Evolutionary conservation across 2,113 vertebrate species (phyloP), one percentile per base, ranked within the genome.

Genomic region (Dendrocopos noguchii): DNA sequence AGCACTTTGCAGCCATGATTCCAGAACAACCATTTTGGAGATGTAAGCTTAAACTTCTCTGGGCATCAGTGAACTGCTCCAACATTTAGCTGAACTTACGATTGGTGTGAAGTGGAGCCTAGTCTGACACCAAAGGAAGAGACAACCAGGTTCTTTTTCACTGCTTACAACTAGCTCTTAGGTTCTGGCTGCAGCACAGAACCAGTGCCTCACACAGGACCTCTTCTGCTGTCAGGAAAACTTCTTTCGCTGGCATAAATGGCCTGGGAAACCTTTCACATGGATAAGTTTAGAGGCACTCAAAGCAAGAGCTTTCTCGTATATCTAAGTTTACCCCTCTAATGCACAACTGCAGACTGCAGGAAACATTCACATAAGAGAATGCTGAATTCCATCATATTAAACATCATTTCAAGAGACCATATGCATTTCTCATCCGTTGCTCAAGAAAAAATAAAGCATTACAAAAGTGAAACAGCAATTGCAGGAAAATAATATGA

Each of bases 211-310:
- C 55, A 17, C 17, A 34, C 12, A 68, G 27, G 76, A 36, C 13
- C 8, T n/a, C 16, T 31, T 64, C 10, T 73, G 18, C 71, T 39
- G 44, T 31, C 70, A 72, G 21, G 8, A 64, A 16, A 67, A 6
- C 36, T 61, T 39, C 20, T 4, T 39, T 61, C 27, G 15, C 8
- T 1, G 3, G 1, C 1, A 21, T 15, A 39, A 50, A 7, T 0
- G 14, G 46, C 53, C 44, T 22, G 24, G 20, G 28, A 71, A 66
- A 12, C 17, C 13, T 53, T 55, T 56, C 47, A n/a, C 28, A 71
- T 9, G 6, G 13, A 27, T 44, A 68, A 34, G 6, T 88, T 86
- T 34, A 66, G 52, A 72, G 22, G 9, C 11, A 46, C 64, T 66
- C 70, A 73, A 36, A 78, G 44, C 4, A 9, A 6, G 33, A 72